These are phyloP conservation scores for Cerastis rubricosa DNA, from an alignment of 2,888 invertebrate genomes.

Conservation along the genomic window DNA sequence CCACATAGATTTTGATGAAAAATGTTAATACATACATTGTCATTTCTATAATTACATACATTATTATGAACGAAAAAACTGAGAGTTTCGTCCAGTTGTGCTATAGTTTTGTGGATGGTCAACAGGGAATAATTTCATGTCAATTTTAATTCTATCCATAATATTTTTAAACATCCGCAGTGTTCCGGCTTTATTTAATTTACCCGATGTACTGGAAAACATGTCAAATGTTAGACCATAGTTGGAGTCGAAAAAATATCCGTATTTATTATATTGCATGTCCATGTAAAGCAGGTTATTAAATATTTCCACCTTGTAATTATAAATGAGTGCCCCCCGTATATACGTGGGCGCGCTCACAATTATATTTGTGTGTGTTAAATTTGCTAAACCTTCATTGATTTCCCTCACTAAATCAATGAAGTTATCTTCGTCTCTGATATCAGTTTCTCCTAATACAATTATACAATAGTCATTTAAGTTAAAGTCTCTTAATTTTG, in stretches of 20 bases:
- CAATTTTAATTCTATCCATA: constrained; percentile 1
- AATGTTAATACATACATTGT: not conserved
- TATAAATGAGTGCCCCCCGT: constrained; percentile 27
- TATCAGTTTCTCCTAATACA: not conserved
- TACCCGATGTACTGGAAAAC: constrained; percentile 28
- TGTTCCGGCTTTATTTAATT: constrained; percentile 21
- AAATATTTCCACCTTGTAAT: constrained; percentile 38
- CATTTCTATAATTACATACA: not conserved
- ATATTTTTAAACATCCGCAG: not conserved
- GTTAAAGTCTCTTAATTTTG: not conserved
- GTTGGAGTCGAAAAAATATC: constrained; percentile 36
- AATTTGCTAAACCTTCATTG: not conserved
- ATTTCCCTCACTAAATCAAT: not conserved
- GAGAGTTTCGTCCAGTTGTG: not conserved
- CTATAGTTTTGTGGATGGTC: too few species aligned
- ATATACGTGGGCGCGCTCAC: constrained; percentile 11
- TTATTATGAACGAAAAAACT: constrained; percentile 7
- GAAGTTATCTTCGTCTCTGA: not conserved
- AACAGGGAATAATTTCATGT: not conserved
- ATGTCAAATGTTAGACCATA: constrained; percentile 10
- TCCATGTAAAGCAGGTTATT: constrained; percentile 31
- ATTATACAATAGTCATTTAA: constrained; percentile 1
- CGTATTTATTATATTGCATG: constrained; percentile 25
- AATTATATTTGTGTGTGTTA: not conserved
- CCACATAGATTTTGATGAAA: constrained; percentile 4